phyloP scores from a whole-genome alignment of 1,140 invertebrate genomes.

The Diorhabda elongata region DNA sequence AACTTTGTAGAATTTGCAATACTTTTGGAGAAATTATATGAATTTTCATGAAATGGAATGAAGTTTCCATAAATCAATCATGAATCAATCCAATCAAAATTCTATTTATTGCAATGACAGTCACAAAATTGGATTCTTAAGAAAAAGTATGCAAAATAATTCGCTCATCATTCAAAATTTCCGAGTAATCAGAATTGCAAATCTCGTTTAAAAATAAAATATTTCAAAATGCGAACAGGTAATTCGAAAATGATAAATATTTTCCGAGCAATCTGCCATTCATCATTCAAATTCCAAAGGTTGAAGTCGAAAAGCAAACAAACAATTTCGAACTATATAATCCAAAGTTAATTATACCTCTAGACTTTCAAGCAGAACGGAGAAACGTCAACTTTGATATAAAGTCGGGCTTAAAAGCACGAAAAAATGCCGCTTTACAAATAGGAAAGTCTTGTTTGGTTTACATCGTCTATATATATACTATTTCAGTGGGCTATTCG shows the following conservation, averaged over 20 bases:
- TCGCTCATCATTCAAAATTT: no score
- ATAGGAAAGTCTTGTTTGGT: slow-evolving; percentile 2
- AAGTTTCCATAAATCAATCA: no score
- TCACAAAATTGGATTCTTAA: no score
- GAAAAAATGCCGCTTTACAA: neutral
- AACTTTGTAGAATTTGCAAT: no score
- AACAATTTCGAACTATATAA: neutral
- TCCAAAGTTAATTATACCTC: slow-evolving; percentile 2
- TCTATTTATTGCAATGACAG: no score
- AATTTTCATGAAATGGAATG: no score
- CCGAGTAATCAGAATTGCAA: no score
- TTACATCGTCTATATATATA: neutral
- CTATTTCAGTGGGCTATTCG: neutral
- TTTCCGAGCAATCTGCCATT: neutral
- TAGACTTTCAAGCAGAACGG: neutral
- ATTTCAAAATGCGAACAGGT: no score
- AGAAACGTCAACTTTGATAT: neutral
- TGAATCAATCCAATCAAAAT: no score
- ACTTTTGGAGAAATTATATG: no score
- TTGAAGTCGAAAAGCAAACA: neutral
- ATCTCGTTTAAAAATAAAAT: no score
- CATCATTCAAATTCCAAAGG: slow-evolving; percentile 1
- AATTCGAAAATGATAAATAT: neutral
- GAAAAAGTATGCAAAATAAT: no score
- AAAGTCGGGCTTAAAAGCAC: neutral